These are phyloP conservation scores for Ascaphus truei DNA, from an alignment of 2,113 vertebrate genomes.

Conservation along the genomic window DNA sequence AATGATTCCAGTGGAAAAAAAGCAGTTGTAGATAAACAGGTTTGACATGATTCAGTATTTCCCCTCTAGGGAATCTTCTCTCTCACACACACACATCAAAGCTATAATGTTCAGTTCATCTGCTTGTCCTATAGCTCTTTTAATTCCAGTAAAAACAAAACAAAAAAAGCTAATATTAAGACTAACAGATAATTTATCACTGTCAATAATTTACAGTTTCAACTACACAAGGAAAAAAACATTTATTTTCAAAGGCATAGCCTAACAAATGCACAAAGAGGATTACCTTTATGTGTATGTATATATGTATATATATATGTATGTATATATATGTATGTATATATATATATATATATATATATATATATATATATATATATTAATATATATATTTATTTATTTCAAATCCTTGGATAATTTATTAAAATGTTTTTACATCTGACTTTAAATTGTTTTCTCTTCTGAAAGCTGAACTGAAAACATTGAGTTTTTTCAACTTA, in stretches of 20 bases:
- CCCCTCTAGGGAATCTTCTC: slow-evolving; percentile 60
- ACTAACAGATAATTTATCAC: no score
- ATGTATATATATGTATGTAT: background rate
- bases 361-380: background rate
- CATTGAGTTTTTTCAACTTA: no score
- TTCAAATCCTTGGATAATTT: no score
- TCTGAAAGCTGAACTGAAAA: no score
- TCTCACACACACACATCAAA: slow-evolving; percentile 69
- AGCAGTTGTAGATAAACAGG: slow-evolving; percentile 82
- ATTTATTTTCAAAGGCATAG: background rate
- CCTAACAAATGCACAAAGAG: no score
- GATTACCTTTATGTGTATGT: background rate
- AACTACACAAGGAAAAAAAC: no score
- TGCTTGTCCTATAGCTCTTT: slow-evolving; percentile 49
- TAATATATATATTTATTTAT: no score
- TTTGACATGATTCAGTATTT: slow-evolving; percentile 65
- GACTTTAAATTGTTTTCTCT: no score
- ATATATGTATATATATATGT: background rate
- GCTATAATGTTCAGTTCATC: slow-evolving; percentile 71
- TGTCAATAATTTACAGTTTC: no score
- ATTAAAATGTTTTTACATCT: no score
- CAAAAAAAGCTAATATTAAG: no score
- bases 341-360: background rate
- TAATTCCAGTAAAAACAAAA: background rate
- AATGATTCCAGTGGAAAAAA: slow-evolving; percentile 63